Evolutionary conservation across 2,888 invertebrate species (phyloP).

Genomic region (Sarcophaga carnaria): DNA sequence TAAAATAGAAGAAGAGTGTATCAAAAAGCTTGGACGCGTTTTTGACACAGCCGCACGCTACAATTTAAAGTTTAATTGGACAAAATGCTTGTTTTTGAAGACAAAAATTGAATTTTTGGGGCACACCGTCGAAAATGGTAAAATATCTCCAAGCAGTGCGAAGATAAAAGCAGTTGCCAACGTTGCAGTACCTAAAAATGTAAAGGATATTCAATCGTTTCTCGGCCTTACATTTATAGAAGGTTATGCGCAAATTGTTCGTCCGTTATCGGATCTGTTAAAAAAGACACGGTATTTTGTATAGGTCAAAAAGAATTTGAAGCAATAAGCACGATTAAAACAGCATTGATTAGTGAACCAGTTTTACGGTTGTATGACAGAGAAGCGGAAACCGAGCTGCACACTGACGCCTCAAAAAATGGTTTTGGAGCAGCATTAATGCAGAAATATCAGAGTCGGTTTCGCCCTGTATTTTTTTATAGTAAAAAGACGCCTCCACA

Average conservation of each 20-base stretch:
- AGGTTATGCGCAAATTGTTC: conserved; percentile 70
- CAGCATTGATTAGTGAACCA: conserved; percentile 44
- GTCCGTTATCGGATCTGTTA: conserved; percentile 74
- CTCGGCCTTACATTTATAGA: too few species aligned
- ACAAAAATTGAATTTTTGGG: conserved; percentile 38
- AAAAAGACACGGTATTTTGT: conserved; percentile 58
- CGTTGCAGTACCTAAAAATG: too few species aligned
- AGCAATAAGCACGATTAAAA: conserved; percentile 60
- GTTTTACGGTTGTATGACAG: conserved; percentile 63
- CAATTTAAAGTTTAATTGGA: conserved; percentile 39
- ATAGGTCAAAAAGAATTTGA: conserved; percentile 32
- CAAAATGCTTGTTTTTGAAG: conserved; percentile 39
- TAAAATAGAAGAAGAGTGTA: conserved; percentile 35
- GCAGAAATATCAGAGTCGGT: conserved; percentile 16
- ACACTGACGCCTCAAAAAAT: conserved; percentile 67
- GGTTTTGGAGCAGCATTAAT: conserved; percentile 63
- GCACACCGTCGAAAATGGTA: background rate
- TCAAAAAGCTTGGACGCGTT: background rate
- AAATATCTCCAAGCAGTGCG: too few species aligned
- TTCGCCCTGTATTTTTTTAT: conserved; percentile 37
- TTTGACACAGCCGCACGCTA: background rate
- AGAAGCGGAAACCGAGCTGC: conserved; percentile 63
- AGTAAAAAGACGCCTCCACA: conserved; percentile 46
- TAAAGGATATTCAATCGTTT: too few species aligned
- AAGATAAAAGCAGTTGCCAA: too few species aligned